Evolutionary conservation across 2,888 invertebrate species (phyloP).

Genomic region (Chirona hameri): DNA sequence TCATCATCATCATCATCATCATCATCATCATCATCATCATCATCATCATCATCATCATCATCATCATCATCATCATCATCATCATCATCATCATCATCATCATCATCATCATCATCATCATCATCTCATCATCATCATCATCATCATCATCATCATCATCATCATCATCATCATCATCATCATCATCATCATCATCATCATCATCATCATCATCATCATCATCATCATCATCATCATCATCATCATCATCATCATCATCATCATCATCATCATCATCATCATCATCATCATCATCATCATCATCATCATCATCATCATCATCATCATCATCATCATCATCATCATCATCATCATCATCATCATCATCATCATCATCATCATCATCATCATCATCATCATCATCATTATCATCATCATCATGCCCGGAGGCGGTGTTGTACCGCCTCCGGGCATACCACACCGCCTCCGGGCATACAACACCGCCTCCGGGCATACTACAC

Average conservation of each 20-base stretch:
- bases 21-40: conserved; percentile 22
- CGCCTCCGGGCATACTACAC: no score
- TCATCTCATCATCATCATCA: no score
- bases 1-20: conserved; percentile 22
- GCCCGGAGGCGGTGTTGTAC: background rate
- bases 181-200: conserved; percentile 26
- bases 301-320: conserved; percentile 25
- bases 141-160: conserved; percentile 22
- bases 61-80: conserved; percentile 22
- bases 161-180: conserved; percentile 22
- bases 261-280: conserved; percentile 13
- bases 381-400: conserved; percentile 23
- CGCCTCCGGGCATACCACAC: no score
- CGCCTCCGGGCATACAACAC: no score
- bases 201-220: conserved; percentile 23
- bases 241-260: conserved; percentile 10
- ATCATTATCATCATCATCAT: background rate
- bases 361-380: conserved; percentile 26
- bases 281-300: conserved; percentile 3
- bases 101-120: no score
- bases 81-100: conserved; percentile 22
- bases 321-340: conserved; percentile 23
- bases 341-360: conserved; percentile 1
- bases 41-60: conserved; percentile 22
- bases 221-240: conserved; percentile 22